phyloP scores from a whole-genome alignment of 1,140 invertebrate species.

The Eufriesea mexicana region DNA sequence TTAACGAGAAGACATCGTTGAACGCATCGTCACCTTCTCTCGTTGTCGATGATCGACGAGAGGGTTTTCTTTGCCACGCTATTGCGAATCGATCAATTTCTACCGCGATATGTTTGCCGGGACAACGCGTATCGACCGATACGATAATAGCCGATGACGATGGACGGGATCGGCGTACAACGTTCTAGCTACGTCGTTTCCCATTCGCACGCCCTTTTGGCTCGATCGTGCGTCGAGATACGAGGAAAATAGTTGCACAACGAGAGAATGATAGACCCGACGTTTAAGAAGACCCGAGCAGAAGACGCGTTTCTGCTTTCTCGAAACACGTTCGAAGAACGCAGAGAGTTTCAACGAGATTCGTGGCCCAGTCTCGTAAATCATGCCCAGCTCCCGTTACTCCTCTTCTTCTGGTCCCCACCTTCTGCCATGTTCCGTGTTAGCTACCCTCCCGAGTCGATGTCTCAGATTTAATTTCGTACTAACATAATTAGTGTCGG shows the following conservation, averaged over 20 bases:
- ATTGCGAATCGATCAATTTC: neutral
- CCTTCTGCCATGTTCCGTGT: slow-evolving; percentile 4
- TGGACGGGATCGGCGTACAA: neutral
- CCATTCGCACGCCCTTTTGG: neutral
- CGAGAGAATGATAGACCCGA: neutral
- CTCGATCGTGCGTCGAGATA: neutral
- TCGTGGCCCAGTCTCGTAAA: slow-evolving; percentile 64
- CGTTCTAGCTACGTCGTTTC: neutral
- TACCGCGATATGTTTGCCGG: no score
- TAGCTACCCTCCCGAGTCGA: slow-evolving; percentile 64
- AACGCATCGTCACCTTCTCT: slow-evolving; percentile 68
- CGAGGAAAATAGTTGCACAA: neutral
- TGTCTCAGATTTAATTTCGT: slow-evolving; percentile 82
- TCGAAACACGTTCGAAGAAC: slow-evolving; percentile 27
- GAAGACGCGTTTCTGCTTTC: neutral
- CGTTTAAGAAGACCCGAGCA: neutral
- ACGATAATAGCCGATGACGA: no score
- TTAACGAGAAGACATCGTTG: slow-evolving; percentile 61
- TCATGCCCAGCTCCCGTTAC: slow-evolving; percentile 63
- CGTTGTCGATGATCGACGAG: slow-evolving; percentile 43
- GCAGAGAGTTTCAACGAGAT: slow-evolving; percentile 35
- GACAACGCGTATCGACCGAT: rapidly evolving
- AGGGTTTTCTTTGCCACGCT: slow-evolving; percentile 8
- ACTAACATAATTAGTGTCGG: slow-evolving; percentile 79
- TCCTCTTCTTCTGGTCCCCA: slow-evolving; percentile 36